Evolutionary conservation across 2,888 invertebrate genomes (phyloP), one percentile per base, ranked within the genome.

Genomic region (Ptychoptera contaminata): DNA sequence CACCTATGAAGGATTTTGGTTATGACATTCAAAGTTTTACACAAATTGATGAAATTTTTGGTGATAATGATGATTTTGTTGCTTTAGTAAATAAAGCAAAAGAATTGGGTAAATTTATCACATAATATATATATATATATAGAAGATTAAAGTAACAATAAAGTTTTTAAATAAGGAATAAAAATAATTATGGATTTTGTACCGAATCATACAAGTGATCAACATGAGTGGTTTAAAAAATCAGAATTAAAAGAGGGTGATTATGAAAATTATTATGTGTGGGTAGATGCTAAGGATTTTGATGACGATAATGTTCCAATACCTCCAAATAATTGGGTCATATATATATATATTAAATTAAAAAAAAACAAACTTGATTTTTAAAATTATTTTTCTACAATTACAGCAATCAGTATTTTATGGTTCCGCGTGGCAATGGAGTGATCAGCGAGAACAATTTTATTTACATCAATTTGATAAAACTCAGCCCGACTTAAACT

Each of bases 181-280:
- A 69, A 69, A 56, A 52, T 68, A 11, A 53, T 71, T 8, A 47
- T 67, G 16, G 65, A 65, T 2, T 50, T 71, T 39, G 82, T 49
- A 62, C 74, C 47, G 59, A 73, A 43, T 84, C 87, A 46, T 32
- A 46, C 50, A 12, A 50, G 50, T 37, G 48, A 53, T 37, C 16
- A 51, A 16, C 48, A 51, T 42, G 72, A 73, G 16, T 88, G 88
- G 87, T 91, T 91, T 58, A 58, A 60, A 29, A 69, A 72, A 39
- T 85, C 85, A 42, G 66, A 72, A 2, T 62, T 68, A 2, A 59
- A 60, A 11, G 63, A 63, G 11, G 61, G 67, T 12, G 77, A 74
- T 0, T 85, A 75, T 55, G 75, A 74, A 40, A 75, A 87, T 56
- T 80, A 72, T 57, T 76, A 83, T 49, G 58, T 84, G 10, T 88